A percentile compares a stretch with the other conserved stretches of the same genome.
These are phyloP conservation scores for Molanna angustata DNA, from an alignment of 2,888 invertebrate species.

Conservation along the genomic window DNA sequence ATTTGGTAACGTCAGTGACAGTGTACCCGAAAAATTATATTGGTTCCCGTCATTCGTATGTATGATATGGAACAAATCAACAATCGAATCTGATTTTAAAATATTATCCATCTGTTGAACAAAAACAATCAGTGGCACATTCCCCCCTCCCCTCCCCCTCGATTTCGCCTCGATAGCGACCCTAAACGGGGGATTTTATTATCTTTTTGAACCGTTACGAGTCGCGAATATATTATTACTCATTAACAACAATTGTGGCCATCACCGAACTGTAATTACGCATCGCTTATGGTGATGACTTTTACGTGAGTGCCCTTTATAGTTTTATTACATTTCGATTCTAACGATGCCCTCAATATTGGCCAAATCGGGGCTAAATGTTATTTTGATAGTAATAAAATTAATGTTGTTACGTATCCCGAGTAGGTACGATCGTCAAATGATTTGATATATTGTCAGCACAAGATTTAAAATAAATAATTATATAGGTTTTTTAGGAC, in stretches of 20 bases:
- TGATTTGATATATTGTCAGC: no score
- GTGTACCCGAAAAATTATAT: no score
- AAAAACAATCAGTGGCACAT: not conserved
- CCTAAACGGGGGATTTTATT: slow-evolving; percentile 22
- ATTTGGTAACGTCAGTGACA: no score
- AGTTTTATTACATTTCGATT: slow-evolving; percentile 4
- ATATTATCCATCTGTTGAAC: no score
- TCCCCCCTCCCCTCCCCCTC: not conserved
- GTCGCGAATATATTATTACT: slow-evolving; percentile 24
- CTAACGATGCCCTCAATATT: not conserved
- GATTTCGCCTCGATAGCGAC: slow-evolving; percentile 1
- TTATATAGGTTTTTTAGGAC: no score
- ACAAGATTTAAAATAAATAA: no score
- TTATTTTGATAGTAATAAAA: not conserved
- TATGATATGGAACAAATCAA: no score
- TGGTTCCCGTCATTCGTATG: no score
- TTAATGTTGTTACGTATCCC: no score
- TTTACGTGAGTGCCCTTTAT: slow-evolving; percentile 26
- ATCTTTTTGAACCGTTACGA: slow-evolving; percentile 23
- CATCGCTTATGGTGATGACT: slow-evolving; percentile 21
- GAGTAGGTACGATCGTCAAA: no score
- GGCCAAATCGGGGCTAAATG: not conserved
- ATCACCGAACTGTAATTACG: slow-evolving; percentile 22
- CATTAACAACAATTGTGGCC: slow-evolving; percentile 28
- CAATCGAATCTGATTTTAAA: no score